A percentile compares a stretch with the other conserved stretches of the same genome.
These are phyloP conservation scores for Belgica antarctica DNA, from an alignment of 2,888 invertebrate species.

Conservation along the genomic window DNA sequence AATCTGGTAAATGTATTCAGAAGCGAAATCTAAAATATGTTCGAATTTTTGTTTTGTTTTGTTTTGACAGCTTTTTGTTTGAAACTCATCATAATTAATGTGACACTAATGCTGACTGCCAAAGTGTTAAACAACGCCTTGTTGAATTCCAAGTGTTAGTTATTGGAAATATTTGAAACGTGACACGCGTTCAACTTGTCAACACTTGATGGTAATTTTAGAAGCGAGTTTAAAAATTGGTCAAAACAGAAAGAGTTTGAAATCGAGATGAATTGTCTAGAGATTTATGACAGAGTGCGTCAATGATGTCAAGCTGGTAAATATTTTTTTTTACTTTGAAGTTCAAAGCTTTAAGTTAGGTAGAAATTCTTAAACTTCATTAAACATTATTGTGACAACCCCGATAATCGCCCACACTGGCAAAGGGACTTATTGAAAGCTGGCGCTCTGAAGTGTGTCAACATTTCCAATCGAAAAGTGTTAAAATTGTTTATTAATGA, in stretches of 20 bases:
- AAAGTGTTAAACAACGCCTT: not conserved
- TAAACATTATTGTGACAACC: not conserved
- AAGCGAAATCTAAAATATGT: constrained; percentile 35
- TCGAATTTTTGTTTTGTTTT: constrained; percentile 31
- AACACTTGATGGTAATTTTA: constrained; percentile 43
- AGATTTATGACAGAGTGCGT: constrained; percentile 37
- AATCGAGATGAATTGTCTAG: not conserved
- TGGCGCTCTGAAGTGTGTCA: not conserved
- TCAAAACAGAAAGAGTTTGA: constrained; percentile 31
- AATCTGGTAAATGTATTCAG: constrained; percentile 27
- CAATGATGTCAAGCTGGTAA: constrained; percentile 23
- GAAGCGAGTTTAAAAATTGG: constrained; percentile 1
- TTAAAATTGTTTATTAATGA: constrained; percentile 18
- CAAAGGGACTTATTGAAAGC: constrained; percentile 13
- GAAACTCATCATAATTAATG: constrained; percentile 14
- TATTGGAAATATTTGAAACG: constrained; percentile 15
- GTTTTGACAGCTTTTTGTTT: constrained; percentile 37
- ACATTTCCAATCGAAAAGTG: not conserved
- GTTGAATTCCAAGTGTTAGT: constrained; percentile 22
- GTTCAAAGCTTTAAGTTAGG: too few relatives aligned
- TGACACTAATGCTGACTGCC: constrained; percentile 2
- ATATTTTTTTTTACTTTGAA: too few relatives aligned
- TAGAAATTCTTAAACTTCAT: too few relatives aligned
- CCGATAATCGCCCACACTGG: not conserved
- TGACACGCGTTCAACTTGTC: constrained; percentile 40